Percentiles rank a stretch among this genome's conserved stretches.
Conservation (phyloP, 2,888 invertebrate species). For the Antitype chi region DNA sequence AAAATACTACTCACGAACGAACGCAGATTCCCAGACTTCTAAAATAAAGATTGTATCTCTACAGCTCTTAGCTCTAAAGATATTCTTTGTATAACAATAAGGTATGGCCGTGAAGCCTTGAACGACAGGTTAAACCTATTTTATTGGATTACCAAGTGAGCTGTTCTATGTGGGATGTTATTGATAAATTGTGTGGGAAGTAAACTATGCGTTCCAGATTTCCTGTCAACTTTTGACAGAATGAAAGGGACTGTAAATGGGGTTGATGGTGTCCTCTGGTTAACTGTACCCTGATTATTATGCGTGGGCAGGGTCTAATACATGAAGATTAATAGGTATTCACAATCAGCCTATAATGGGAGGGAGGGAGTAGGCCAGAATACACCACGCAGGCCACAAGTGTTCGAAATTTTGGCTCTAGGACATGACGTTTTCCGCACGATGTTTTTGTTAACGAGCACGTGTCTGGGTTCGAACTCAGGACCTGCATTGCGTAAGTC, state of each 20-base stretch:
- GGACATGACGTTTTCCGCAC: too few species aligned
- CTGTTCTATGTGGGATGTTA: conserved; percentile 52
- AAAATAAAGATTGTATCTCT: conserved; percentile 24
- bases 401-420: background rate
- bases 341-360: background rate
- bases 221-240: conserved; percentile 37
- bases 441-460: too few species aligned
- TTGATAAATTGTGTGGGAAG: conserved; percentile 58
- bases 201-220: conserved; percentile 55
- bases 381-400: background rate
- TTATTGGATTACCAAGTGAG: conserved; percentile 43
- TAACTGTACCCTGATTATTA: conserved; percentile 18
- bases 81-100: conserved; percentile 27
- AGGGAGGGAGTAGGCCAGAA: background rate
- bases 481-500: too few species aligned
- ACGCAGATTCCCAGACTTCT: conserved; percentile 34
- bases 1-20: conserved; percentile 14
- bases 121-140: conserved; percentile 44
- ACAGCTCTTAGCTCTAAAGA: conserved; percentile 2
- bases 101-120: conserved; percentile 9
- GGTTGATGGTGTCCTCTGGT: conserved; percentile 10
- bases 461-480: too few species aligned
- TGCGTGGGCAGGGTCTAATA: background rate
- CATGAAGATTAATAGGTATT: background rate
- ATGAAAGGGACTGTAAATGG: conserved; percentile 28